These are phyloP conservation scores for Muscicapa comitata DNA, from an alignment of 2,797 vertebrate genomes.

Conservation along the genomic window DNA sequence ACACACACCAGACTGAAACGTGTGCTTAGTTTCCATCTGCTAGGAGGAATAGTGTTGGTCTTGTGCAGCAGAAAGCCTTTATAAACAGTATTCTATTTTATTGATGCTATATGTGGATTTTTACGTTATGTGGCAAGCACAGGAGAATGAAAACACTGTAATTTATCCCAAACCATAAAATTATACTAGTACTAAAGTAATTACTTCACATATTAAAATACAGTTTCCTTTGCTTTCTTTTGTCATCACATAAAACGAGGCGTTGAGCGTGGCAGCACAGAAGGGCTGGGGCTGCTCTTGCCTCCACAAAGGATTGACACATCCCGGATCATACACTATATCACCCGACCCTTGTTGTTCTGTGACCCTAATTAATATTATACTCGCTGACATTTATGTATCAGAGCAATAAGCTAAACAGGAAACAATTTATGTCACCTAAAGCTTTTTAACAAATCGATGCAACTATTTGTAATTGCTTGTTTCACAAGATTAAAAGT, in stretches of 20 bases:
- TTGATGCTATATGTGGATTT: constrained; percentile 62
- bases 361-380: constrained; percentile 91
- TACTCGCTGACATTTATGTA: constrained; percentile 90
- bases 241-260: constrained; percentile 46
- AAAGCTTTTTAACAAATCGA: constrained; percentile 99
- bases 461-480: constrained; percentile 99
- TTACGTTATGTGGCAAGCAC: constrained; percentile 61
- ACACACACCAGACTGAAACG: constrained; percentile 68
- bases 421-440: constrained; percentile 99
- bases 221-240: constrained; percentile 36
- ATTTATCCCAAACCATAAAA: constrained; percentile 58
- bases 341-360: constrained; percentile 87
- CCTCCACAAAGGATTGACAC: constrained; percentile 59
- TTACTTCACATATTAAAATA: constrained; percentile 55
- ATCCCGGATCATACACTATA: constrained; percentile 75
- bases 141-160: constrained; percentile 38
- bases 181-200: constrained; percentile 62
- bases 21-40: constrained; percentile 64
- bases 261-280: background rate
- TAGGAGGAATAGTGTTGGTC: constrained; percentile 65
- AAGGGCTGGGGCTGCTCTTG: background rate
- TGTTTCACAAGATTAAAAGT: constrained; percentile 99
- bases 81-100: constrained; percentile 74
- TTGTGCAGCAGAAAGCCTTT: constrained; percentile 68
- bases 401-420: constrained; percentile 92